phyloP scores from a whole-genome alignment of 1,140 invertebrate genomes.

The Leptopilina boulardi region DNA sequence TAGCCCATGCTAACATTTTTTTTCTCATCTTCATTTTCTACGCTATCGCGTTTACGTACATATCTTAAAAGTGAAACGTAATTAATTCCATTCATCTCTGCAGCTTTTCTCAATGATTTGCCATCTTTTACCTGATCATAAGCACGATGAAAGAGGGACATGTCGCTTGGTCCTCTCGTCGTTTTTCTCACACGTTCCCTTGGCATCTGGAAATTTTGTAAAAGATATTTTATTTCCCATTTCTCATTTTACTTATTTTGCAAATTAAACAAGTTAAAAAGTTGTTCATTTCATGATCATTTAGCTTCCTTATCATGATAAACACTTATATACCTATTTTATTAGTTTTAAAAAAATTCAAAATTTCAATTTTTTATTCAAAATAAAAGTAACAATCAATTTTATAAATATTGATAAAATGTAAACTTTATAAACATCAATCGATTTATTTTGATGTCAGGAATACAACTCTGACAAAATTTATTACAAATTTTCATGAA shows the following conservation, averaged over 20 bases:
- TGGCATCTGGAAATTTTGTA: constrained; percentile 4
- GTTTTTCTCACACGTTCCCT: constrained; percentile 16
- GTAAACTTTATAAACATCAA: too few relatives aligned
- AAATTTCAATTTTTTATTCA: too few relatives aligned
- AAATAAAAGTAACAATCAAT: too few relatives aligned
- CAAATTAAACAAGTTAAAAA: neutral
- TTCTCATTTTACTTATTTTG: constrained; percentile 34
- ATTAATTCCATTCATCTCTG: constrained; percentile 44
- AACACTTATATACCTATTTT: too few relatives aligned
- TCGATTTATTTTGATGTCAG: too few relatives aligned
- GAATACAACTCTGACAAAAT: too few relatives aligned
- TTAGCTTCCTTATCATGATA: too few relatives aligned
- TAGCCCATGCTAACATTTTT: constrained; percentile 57
- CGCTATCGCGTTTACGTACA: constrained; percentile 44
- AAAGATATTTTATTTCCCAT: too few relatives aligned
- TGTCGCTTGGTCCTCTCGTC: constrained; percentile 35
- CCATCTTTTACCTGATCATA: constrained; percentile 48
- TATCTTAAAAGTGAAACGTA: constrained; percentile 43
- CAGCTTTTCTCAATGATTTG: constrained; percentile 44
- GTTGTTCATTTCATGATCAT: too few relatives aligned
- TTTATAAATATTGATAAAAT: too few relatives aligned
- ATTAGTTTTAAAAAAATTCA: too few relatives aligned
- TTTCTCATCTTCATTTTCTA: constrained; percentile 28
- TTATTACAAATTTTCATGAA: too few relatives aligned
- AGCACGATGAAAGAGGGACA: constrained; percentile 41